Evolutionary conservation across 2,797 vertebrate genomes (phyloP), one percentile per base, ranked within the genome.

Genomic region (Caiman crocodilus): DNA sequence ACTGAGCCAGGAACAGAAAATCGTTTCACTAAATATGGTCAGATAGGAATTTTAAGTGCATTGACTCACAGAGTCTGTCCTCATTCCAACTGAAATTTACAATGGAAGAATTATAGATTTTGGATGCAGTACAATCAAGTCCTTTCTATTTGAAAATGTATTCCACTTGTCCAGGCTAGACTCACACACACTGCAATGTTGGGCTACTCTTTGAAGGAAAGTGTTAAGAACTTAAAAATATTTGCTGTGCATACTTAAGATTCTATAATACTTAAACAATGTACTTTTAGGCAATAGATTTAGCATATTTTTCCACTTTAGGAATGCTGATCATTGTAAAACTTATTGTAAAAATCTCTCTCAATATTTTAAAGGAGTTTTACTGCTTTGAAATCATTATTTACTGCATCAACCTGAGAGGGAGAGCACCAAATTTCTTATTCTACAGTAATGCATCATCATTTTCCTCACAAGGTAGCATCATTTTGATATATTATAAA

Each of bases 341-440:
- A 92, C 88, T 91, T 94, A 50, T 84, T 89, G 14, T 92, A 79
- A 78, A 96, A 90, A 23, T 89, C 65, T 84, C 88, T 92, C 82
- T 25, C 88, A 94, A 90, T 78, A 93, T 95, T 91, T 91, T 64
- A 79, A 82, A 89, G 77, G 5, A 14, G 77, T 63, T 95, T 94
- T 94, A 80, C 76, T 4, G 10, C 82, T 92, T 91, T 83, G 67
- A 35, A 79, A 93, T 82, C 69, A 82, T 64, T 5, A 58, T 84
- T 88, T 91, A 74, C 65, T 80, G 28, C 23, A 76, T 92, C 69
- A 64, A 2, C 63, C 75, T 74, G 35, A 5, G 63, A 94, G 59
- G 20, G 3, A 87, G 61, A 89, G 0, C n/a, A 79, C 28, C 50
- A 11, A 42, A 14, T 42, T 71, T 71, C 32, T 71, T 87, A 4